Conservation (phyloP, 2,888 invertebrate species). For the Heliconius hortense region DNA sequence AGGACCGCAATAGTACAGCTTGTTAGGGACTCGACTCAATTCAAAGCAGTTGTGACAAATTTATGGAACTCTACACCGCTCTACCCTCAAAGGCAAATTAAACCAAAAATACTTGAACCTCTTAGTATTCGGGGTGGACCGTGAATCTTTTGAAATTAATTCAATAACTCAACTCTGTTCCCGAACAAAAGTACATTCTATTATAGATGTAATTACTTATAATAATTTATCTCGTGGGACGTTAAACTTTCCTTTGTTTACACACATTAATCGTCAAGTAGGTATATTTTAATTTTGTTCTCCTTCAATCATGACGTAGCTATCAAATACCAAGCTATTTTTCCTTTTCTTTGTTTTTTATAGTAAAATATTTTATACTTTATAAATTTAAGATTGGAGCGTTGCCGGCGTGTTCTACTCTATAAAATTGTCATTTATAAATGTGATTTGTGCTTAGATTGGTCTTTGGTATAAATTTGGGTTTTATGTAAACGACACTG, state of each 20-base stretch:
- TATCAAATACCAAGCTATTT: background rate
- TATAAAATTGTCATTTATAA: background rate
- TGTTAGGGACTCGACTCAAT: slow-evolving; percentile 2
- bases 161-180: slow-evolving; percentile 70
- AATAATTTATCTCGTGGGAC: slow-evolving; percentile 19
- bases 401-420: background rate
- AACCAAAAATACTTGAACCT: slow-evolving; percentile 72
- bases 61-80: slow-evolving; percentile 58
- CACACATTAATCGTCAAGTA: slow-evolving; percentile 19
- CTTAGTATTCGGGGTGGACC: slow-evolving; percentile 69
- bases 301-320: background rate
- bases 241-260: slow-evolving; percentile 23
- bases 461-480: background rate
- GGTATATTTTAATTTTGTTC: background rate
- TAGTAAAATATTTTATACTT: background rate
- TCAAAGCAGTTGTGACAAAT: slow-evolving; percentile 50
- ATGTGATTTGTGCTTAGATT: background rate
- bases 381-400: background rate
- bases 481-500: background rate
- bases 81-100: slow-evolving; percentile 67
- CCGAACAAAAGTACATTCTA: slow-evolving; percentile 60
- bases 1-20: background rate
- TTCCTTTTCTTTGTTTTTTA: background rate
- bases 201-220: slow-evolving; percentile 27
- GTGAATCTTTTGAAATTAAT: slow-evolving; percentile 75